These are phyloP conservation scores for Enteromius thamalakanensis DNA, from an alignment of 2,797 vertebrate genomes.

Conservation along the genomic window DNA sequence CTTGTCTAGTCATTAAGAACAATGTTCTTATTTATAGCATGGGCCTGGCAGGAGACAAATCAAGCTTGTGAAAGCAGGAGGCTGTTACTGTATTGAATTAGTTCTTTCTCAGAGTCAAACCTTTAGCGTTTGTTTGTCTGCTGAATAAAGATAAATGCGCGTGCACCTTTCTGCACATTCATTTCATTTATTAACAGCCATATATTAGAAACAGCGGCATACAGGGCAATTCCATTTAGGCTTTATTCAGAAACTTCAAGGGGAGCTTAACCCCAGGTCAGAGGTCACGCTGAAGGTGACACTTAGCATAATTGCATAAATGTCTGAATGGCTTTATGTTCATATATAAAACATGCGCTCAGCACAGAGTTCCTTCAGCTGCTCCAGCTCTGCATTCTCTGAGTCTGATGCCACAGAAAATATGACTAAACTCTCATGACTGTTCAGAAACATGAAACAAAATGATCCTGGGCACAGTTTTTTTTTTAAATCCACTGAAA, in stretches of 20 bases:
- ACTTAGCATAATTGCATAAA: conserved; percentile 87
- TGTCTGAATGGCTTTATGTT: conserved; percentile 80
- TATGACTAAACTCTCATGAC: neutral
- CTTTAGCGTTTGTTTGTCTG: conserved; percentile 53
- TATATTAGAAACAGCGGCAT: conserved; percentile 77
- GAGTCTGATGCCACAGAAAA: neutral
- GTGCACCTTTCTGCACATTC: conserved; percentile 73
- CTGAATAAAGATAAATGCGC: conserved; percentile 75
- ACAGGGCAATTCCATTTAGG: conserved; percentile 79
- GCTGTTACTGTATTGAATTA: neutral
- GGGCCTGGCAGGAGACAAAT: neutral
- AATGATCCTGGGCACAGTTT: too few relatives aligned
- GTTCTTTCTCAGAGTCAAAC: neutral
- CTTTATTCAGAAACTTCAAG: conserved; percentile 83
- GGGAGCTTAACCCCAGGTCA: conserved; percentile 81
- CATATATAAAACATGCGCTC: conserved; percentile 77
- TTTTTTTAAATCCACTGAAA: too few relatives aligned
- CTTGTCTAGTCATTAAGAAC: neutral
- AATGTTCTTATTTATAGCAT: neutral
- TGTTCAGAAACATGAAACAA: neutral
- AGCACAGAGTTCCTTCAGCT: conserved; percentile 71
- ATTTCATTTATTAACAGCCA: conserved; percentile 81
- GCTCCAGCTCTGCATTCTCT: neutral
- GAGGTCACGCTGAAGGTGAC: conserved; percentile 79
- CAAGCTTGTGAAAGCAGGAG: neutral